These are phyloP conservation scores for Drosophila ananassae DNA, from an alignment of 1,140 invertebrate genomes.

Conservation along the genomic window DNA sequence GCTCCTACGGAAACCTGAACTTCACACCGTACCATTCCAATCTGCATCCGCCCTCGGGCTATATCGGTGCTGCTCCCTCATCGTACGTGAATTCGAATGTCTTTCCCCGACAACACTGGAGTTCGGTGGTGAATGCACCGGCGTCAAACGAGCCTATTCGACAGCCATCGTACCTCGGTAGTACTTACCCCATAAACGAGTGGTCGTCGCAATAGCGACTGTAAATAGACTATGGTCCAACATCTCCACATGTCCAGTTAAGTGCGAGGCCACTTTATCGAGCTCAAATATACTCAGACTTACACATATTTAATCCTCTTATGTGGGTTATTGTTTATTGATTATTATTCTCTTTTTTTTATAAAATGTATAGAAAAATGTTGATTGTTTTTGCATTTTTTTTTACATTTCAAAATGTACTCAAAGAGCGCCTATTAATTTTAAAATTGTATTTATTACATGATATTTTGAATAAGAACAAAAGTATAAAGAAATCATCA, in stretches of 20 bases:
- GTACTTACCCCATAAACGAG: slow-evolving; percentile 65
- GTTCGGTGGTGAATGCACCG: slow-evolving; percentile 62
- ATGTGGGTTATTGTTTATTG: slow-evolving; percentile 15
- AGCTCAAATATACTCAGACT: slow-evolving; percentile 47
- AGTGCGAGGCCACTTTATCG: slow-evolving; percentile 32
- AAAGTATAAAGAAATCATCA: slow-evolving; percentile 7
- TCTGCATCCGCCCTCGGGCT: slow-evolving; percentile 57
- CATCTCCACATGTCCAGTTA: slow-evolving; percentile 46
- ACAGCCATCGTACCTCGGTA: slow-evolving; percentile 68
- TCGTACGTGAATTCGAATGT: slow-evolving; percentile 68
- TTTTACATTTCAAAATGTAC: slow-evolving; percentile 31
- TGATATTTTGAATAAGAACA: not conserved
- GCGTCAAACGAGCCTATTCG: slow-evolving; percentile 61
- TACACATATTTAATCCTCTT: slow-evolving; percentile 13
- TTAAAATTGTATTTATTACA: slow-evolving; percentile 3
- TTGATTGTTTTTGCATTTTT: slow-evolving; percentile 10
- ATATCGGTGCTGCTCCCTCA: slow-evolving; percentile 57
- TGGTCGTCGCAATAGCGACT: slow-evolving; percentile 71
- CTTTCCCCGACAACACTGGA: slow-evolving; percentile 74
- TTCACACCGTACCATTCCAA: slow-evolving; percentile 75
- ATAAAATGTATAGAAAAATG: slow-evolving; percentile 26
- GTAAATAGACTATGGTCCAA: slow-evolving; percentile 51
- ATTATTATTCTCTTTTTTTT: not conserved
- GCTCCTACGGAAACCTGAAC: slow-evolving; percentile 69
- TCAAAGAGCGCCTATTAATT: slow-evolving; percentile 1